Conservation (phyloP, 2,888 invertebrate species). For the Eupithecia abbreviata region DNA sequence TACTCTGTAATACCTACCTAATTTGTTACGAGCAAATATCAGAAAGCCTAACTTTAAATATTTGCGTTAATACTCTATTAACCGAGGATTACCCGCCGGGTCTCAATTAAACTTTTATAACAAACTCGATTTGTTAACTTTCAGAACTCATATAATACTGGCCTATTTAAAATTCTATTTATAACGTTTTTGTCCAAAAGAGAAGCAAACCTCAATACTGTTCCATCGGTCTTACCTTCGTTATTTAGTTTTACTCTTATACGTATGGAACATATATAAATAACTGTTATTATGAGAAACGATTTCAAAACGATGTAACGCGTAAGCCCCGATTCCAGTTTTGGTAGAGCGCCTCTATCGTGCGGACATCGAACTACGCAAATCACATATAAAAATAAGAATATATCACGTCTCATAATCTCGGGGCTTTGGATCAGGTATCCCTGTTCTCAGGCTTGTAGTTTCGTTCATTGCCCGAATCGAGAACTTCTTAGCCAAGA, state of each 20-base stretch:
- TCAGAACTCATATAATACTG: constrained; percentile 37
- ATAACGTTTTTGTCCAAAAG: constrained; percentile 33
- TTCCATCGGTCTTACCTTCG: constrained; percentile 9
- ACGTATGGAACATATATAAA: constrained; percentile 37
- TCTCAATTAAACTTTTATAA: constrained; percentile 42
- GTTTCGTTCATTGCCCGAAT: no score
- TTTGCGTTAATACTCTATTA: constrained; percentile 36
- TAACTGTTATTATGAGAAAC: constrained; percentile 32
- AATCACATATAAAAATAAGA: no score
- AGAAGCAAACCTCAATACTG: constrained; percentile 29
- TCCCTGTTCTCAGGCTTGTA: no score
- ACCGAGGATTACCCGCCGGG: constrained; percentile 36
- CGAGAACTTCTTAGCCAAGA: no score
- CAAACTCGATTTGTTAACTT: constrained; percentile 41
- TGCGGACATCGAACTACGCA: no score
- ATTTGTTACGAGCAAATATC: not conserved
- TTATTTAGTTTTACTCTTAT: not conserved
- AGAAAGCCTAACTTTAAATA: constrained; percentile 31
- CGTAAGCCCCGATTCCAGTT: no score
- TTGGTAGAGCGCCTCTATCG: no score
- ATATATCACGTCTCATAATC: no score
- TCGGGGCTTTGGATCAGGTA: no score
- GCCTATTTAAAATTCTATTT: constrained; percentile 32
- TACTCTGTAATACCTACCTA: not conserved
- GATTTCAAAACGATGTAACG: constrained; percentile 22